Percentiles rank a stretch among this genome's conserved stretches.
phyloP scores from a whole-genome alignment of 2,888 invertebrate genomes.

The Diadegma fenestrale region DNA sequence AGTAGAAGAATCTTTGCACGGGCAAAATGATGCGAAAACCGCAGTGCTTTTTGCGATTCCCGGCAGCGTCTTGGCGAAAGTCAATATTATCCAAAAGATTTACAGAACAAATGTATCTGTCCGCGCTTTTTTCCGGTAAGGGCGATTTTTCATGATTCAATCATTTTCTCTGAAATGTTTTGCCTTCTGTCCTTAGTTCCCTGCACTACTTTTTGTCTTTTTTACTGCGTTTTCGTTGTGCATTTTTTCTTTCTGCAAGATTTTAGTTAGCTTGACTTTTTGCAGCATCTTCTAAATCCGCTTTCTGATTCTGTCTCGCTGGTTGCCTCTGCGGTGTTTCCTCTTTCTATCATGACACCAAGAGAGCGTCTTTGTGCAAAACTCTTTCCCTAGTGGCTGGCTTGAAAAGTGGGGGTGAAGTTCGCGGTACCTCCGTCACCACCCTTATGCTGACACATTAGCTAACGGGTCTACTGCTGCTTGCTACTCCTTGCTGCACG shows the following conservation, averaged over 20 bases:
- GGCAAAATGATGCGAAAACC: too few species aligned
- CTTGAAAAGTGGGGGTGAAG: conserved; percentile 21
- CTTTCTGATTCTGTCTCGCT: conserved; percentile 14
- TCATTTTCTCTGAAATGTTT: too few species aligned
- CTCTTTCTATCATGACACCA: conserved; percentile 23
- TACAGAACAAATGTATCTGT: too few species aligned
- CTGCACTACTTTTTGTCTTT: not conserved
- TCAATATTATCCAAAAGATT: too few species aligned
- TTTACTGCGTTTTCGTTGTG: not conserved
- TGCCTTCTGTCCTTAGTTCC: not conserved
- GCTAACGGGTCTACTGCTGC: conserved; percentile 64
- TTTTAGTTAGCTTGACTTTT: not conserved
- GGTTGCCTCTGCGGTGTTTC: conserved; percentile 30
- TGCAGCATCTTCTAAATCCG: conserved; percentile 13
- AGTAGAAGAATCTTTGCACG: too few species aligned
- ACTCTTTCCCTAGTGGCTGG: conserved; percentile 13
- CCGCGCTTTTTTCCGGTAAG: too few species aligned
- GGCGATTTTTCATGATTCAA: too few species aligned
- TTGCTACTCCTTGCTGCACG: conserved; percentile 68
- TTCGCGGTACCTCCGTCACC: conserved; percentile 33
- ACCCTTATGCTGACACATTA: conserved; percentile 67
- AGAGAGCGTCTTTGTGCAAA: conserved; percentile 37
- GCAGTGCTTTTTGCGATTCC: too few species aligned
- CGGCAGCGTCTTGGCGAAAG: too few species aligned
- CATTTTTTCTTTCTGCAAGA: not conserved